Percentiles rank a stretch among this genome's conserved stretches.
Evolutionary conservation across 2,797 vertebrate genomes (phyloP).

Genomic region (Poecile montanus): DNA sequence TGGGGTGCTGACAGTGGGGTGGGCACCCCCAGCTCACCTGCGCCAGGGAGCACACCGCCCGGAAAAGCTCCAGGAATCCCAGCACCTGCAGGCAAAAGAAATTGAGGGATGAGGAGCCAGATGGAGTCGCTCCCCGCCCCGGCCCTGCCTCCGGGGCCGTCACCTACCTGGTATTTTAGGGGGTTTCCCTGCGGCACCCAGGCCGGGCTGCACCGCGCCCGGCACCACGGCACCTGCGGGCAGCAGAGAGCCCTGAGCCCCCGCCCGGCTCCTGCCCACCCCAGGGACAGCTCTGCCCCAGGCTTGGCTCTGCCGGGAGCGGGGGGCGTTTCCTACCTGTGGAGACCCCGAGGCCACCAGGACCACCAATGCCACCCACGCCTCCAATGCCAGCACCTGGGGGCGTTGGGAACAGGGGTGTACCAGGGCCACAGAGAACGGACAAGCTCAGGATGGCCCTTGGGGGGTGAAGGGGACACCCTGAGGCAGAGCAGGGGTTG

Average conservation of each 20-base stretch:
- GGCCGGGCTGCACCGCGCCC: conserved; percentile 83
- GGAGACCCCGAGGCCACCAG: conserved; percentile 62
- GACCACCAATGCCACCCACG: conserved; percentile 8
- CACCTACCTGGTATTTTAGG: conserved; percentile 90
- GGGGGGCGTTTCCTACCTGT: conserved; percentile 55
- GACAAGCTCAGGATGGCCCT: background rate
- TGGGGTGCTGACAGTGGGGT: background rate
- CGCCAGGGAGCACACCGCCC: conserved; percentile 86
- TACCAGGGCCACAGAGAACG: background rate
- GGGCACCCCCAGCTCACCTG: conserved; percentile 77
- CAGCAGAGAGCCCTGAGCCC: conserved; percentile 37
- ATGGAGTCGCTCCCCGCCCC: background rate
- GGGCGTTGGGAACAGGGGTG: background rate
- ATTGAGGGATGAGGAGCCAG: background rate
- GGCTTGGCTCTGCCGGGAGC: background rate
- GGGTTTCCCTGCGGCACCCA: conserved; percentile 79
- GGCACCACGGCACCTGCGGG: conserved; percentile 85
- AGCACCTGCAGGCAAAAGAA: conserved; percentile 80
- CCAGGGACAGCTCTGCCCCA: background rate
- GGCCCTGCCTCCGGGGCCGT: background rate
- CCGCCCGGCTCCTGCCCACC: background rate
- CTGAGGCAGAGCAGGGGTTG: background rate
- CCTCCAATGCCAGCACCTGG: conserved; percentile 62
- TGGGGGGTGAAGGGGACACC: background rate
- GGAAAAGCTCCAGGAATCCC: conserved; percentile 93